Base-by-base conservation (phyloP, 2,888 invertebrate species). In the Trilocha varians region DNA sequence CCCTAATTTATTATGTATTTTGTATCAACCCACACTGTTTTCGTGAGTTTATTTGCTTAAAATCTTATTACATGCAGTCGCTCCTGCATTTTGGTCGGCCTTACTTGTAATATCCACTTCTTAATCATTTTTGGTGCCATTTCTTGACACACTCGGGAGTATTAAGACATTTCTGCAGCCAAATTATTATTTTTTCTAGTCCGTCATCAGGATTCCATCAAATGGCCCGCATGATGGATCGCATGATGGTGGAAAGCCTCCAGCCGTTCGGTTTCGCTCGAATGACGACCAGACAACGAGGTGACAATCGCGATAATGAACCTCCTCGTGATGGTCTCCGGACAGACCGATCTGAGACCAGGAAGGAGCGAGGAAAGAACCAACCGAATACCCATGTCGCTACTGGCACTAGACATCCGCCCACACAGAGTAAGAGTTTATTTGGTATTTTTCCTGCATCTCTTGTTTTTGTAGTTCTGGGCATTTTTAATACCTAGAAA, bases 181-280 rank as follows among this genome's bases (percentile, higher is more conserved):
- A n/a, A n/a, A n/a, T n/a, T n/a, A n/a, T 11, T 36, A 42, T 44
- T 36, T 39, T 43, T 44, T 55, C 1, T 71, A 89, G 90, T 58
- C 87, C 89, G 38, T 82, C 88, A 37, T 79, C 88, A 40, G 83
- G 88, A 35, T 87, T 91, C 49, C 90, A 91, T 56, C 91, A 91
- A 57, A 89, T 92, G 88, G 91, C 91, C 39, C 82, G 90, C 39
- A 91, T 92, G 91, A 91, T 91, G 91, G 91, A 92, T 62, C 89
- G 91, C 2, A 83, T 92, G 65, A 89, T 91, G 70, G 73, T 88
- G 43, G 91, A 91, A 55, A 89, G 90, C 43, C 82, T 91, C 52
- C 88, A 90, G 49, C 91, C 91, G 16, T 90, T 89, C 59, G 87
- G 89, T 34, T 90, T 88, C 64, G 90, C 91, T 18, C 87, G 89